Conservation (phyloP, 2,797 vertebrate genomes). For the Taeniopygia guttata region DNA sequence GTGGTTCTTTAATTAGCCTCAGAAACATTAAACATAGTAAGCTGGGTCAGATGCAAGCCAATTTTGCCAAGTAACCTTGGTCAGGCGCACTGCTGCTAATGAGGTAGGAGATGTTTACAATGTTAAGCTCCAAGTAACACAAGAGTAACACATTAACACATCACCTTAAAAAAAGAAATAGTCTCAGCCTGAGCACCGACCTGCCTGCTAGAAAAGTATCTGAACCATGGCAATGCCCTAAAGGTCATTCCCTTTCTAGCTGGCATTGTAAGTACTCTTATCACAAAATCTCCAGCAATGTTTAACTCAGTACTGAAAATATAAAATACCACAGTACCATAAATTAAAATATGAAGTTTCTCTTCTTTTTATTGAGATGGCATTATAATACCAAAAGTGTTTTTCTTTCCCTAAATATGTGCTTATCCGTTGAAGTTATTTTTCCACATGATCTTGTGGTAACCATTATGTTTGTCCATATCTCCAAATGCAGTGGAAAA, state of each 20-base stretch:
- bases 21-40: not conserved
- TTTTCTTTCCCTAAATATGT: not conserved
- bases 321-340: not conserved
- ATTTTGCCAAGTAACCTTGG: not conserved
- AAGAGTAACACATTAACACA: constrained; percentile 13
- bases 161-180: not conserved
- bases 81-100: not conserved
- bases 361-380: not conserved
- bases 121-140: not conserved
- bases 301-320: constrained; percentile 16
- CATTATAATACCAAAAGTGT: not conserved
- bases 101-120: constrained; percentile 14
- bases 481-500: not conserved
- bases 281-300: constrained; percentile 30
- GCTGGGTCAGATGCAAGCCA: not conserved
- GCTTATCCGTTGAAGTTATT: not conserved
- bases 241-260: constrained; percentile 27
- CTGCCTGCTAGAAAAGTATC: not conserved
- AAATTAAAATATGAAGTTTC: not conserved
- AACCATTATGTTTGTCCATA: not conserved
- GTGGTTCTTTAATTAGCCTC: not conserved
- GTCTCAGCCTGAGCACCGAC: not conserved
- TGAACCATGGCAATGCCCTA: not conserved
- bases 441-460: not conserved
- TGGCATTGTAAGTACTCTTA: not conserved